A percentile compares a stretch with the other conserved stretches of the same genome.
Conservation (phyloP, 2,888 invertebrate genomes). For the Antheraea assamensis region DNA sequence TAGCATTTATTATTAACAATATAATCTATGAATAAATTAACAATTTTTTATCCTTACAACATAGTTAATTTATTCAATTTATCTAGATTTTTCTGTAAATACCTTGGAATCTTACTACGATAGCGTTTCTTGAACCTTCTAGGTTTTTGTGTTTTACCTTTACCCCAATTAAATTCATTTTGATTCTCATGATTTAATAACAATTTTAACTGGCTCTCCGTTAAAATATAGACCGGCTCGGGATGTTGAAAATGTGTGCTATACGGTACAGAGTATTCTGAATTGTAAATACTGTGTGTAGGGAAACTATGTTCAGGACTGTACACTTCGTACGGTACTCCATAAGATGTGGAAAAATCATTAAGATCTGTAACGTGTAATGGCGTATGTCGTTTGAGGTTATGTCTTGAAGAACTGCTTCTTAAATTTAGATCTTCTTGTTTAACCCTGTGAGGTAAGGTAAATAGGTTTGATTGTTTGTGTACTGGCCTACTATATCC, state of each 20-base stretch:
- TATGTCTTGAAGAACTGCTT: conserved; percentile 30
- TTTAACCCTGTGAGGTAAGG: conserved; percentile 23
- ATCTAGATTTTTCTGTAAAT: conserved; percentile 53
- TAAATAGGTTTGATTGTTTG: conserved; percentile 29
- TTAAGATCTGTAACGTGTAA: conserved; percentile 28
- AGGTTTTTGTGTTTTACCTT: conserved; percentile 39
- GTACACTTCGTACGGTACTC: conserved; percentile 35
- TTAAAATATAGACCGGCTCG: conserved; percentile 71
- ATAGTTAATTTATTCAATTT: conserved; percentile 46
- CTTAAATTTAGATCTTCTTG: conserved; percentile 27
- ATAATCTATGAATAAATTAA: neutral
- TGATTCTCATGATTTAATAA: conserved; percentile 68
- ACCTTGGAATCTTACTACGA: conserved; percentile 41
- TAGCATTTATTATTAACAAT: no score
- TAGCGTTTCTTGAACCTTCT: conserved; percentile 52
- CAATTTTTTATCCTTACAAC: neutral
- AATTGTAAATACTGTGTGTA: neutral
- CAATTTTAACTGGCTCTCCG: conserved; percentile 64
- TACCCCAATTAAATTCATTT: conserved; percentile 56
- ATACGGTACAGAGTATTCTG: conserved; percentile 21
- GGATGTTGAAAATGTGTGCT: conserved; percentile 30
- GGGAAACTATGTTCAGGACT: conserved; percentile 32
- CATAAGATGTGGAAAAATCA: conserved; percentile 39
- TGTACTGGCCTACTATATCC: conserved; percentile 35
- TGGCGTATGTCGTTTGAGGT: conserved; percentile 25